phyloP scores from a whole-genome alignment of 2,797 vertebrate genomes.

The Gobio occitaniae region DNA sequence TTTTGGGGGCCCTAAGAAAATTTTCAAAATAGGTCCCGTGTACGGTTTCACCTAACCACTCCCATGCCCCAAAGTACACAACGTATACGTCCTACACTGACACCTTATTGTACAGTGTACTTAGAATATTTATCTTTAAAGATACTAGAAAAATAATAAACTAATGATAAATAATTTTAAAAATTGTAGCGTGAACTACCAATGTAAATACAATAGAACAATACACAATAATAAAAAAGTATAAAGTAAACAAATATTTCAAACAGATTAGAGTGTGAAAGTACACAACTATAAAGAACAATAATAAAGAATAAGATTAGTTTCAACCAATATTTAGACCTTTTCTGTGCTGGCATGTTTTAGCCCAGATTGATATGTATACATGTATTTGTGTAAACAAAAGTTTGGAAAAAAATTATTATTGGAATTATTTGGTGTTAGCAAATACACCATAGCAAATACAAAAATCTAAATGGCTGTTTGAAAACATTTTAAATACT shows the following conservation, averaged over 20 bases:
- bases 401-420: neutral
- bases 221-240: neutral
- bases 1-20: neutral
- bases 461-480: neutral
- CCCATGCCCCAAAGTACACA: neutral
- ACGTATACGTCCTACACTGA: neutral
- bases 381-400: neutral
- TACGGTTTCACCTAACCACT: neutral
- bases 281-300: neutral
- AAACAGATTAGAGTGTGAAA: neutral
- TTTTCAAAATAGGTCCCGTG: neutral
- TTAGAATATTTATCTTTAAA: neutral
- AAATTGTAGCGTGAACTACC: neutral
- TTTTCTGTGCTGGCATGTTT: neutral
- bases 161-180: neutral
- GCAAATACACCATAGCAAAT: neutral
- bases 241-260: neutral
- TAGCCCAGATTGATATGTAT: neutral
- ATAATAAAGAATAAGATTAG: neutral
- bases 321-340: neutral
- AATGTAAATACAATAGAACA: neutral
- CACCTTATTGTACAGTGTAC: neutral
- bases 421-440: too few species aligned
- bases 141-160: neutral
- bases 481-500: neutral